Evolutionary conservation across 2,888 invertebrate genomes (phyloP), one percentile per base, ranked within the genome.

Genomic region (Drosophila kokeensis): DNA sequence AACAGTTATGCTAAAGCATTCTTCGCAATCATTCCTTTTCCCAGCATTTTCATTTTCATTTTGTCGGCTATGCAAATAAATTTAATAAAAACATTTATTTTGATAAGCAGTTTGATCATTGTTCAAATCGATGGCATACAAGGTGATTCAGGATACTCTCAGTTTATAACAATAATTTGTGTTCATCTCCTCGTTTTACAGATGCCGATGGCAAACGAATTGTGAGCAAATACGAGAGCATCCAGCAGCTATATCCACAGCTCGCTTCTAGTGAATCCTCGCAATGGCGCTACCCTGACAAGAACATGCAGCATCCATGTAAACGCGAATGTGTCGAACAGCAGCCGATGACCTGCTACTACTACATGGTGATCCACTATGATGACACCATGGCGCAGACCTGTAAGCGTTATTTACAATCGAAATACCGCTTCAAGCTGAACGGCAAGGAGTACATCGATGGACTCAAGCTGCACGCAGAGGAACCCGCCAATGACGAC

Each of bases 341-440:
- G 48, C 87, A 89, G 57, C 71, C 85, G 2, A 89, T 91, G 92
- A 91, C 90, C 15, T 92, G 92, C 63, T 92, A 92, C 63, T 92
- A 92, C 64, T 91, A 92, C 40, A 83, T 92, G 82, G 85, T 91
- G 4, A 84, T 91, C 1, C 92, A 92, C 62, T 89, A 91, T 55
- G 92, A 92, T 18, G 91, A 92, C 58, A 92, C 92, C 10, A 90
- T 92, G 91, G 79, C 90, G 18, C 83, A 83, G 2, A 83, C 88
- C 5, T 92, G 92, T 66, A 79, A 83, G 30, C 83, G 86, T 3
- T 92, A 90, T 69, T 77, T 91, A 13, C 82, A 89, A 59, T 48
- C 76, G 4, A 86, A 82, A 34, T 90, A 85, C 72, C 88, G 89
- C 18, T 91, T 81, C 53, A 86, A 80, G 54, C 13, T 84, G 8